phyloP scores from a whole-genome alignment of 2,113 vertebrate species.

The Synchiropus splendidus region DNA sequence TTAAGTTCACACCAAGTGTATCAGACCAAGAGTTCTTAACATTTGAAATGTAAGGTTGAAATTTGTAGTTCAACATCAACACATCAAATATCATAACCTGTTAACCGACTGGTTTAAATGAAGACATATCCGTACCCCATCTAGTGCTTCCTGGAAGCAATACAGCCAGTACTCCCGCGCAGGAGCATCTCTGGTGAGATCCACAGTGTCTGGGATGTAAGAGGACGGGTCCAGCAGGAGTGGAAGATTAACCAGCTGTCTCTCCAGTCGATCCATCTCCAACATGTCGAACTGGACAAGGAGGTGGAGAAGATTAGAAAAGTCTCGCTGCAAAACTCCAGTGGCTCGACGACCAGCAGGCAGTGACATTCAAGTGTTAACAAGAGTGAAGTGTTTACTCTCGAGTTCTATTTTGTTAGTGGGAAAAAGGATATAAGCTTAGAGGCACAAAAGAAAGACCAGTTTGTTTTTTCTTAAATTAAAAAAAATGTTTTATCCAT shows the following conservation, averaged over 20 bases:
- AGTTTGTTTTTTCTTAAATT: no score
- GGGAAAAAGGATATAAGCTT: no score
- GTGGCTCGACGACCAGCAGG: not conserved
- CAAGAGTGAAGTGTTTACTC: no score
- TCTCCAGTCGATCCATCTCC: slow-evolving; percentile 94
- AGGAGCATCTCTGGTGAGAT: slow-evolving; percentile 84
- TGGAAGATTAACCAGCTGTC: slow-evolving; percentile 85
- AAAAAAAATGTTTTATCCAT: no score
- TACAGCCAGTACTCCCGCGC: slow-evolving; percentile 95
- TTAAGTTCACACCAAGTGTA: no score
- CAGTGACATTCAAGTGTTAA: not conserved
- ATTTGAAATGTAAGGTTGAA: no score
- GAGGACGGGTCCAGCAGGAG: slow-evolving; percentile 85
- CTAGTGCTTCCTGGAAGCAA: slow-evolving; percentile 93
- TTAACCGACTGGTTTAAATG: no score
- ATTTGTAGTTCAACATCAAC: no score
- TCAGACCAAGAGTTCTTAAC: no score
- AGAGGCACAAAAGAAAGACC: no score
- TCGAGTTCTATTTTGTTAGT: no score
- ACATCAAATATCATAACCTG: no score
- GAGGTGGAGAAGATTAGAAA: not conserved
- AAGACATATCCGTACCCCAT: slow-evolving; percentile 75
- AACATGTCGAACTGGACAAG: slow-evolving; percentile 86
- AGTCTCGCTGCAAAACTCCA: not conserved
- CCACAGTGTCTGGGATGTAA: slow-evolving; percentile 92